Percentiles rank a stretch among this genome's conserved stretches.
Evolutionary conservation across 1,140 invertebrate species (phyloP).

Genomic region (Dendroctonus valens): DNA sequence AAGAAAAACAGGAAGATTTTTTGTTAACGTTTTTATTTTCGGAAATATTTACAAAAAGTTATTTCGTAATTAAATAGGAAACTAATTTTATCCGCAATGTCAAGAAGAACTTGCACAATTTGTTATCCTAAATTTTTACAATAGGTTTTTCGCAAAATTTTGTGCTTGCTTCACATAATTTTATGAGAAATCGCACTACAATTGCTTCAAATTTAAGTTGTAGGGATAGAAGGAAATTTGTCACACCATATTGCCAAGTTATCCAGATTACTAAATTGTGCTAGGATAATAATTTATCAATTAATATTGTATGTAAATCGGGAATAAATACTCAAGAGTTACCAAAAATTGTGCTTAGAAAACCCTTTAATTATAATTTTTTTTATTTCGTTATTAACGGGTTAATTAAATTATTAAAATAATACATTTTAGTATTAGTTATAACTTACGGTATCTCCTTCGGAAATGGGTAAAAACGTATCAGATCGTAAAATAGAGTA

Average conservation of each 20-base stretch:
- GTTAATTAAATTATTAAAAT: no score
- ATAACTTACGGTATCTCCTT: no score
- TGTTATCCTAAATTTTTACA: constrained; percentile 11
- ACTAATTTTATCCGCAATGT: constrained; percentile 14
- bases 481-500: no score
- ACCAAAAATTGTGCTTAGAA: no score
- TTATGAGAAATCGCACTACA: not conserved
- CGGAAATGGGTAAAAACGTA: no score
- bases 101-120: constrained; percentile 14
- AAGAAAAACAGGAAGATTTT: not conserved
- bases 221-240: not conserved
- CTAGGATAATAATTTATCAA: no score
- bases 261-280: not conserved
- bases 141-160: constrained; percentile 1
- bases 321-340: no score
- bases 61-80: no score
- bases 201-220: not conserved
- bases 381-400: no score
- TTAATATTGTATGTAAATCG: no score
- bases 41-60: constrained; percentile 26
- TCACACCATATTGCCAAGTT: not conserved
- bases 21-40: constrained; percentile 26
- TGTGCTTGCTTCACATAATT: not conserved
- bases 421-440: no score
- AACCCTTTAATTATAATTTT: no score